Conservation (phyloP, 2,113 vertebrate species). For the Peromyscus californicus region DNA sequence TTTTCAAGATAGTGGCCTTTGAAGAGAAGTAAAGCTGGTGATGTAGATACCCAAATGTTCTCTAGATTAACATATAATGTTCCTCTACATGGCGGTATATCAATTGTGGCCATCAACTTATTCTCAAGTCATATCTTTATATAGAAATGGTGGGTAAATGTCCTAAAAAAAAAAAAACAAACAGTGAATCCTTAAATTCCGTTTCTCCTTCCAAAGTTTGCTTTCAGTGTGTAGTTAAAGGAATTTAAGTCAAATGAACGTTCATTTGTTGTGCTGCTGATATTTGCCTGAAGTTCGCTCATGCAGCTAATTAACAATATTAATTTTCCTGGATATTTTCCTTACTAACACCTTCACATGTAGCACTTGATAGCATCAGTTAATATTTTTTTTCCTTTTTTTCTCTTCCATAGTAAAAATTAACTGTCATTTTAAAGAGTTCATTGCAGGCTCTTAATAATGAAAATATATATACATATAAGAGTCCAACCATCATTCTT, state of each 20-base stretch:
- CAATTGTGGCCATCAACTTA: slow-evolving; percentile 48
- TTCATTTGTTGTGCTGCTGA: slow-evolving; percentile 45
- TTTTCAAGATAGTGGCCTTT: slow-evolving; percentile 80
- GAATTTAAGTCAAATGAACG: slow-evolving; percentile 74
- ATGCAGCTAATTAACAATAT: slow-evolving; percentile 70
- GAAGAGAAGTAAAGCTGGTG: slow-evolving; percentile 69
- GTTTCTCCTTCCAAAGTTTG: slow-evolving; percentile 63
- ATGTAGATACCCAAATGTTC: slow-evolving; percentile 63
- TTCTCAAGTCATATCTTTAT: slow-evolving; percentile 19
- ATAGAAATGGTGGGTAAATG: slow-evolving; percentile 19
- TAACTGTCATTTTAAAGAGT: slow-evolving; percentile 78
- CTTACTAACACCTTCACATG: slow-evolving; percentile 75
- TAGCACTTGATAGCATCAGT: slow-evolving; percentile 70
- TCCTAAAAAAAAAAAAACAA: slow-evolving; percentile 69
- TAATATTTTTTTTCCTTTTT: slow-evolving; percentile 55
- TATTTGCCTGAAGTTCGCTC: slow-evolving; percentile 50
- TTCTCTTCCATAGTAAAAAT: slow-evolving; percentile 80
- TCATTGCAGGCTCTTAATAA: slow-evolving; percentile 73
- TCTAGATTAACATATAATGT: background rate
- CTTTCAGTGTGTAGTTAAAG: slow-evolving; percentile 61
- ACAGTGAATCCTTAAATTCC: slow-evolving; percentile 47
- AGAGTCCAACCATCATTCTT: slow-evolving; percentile 57
- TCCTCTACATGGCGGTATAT: slow-evolving; percentile 48
- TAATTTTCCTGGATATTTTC: slow-evolving; percentile 78
- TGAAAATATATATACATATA: slow-evolving; percentile 60